phyloP scores from a whole-genome alignment of 2,888 invertebrate species.

The Adineta ricciae region DNA sequence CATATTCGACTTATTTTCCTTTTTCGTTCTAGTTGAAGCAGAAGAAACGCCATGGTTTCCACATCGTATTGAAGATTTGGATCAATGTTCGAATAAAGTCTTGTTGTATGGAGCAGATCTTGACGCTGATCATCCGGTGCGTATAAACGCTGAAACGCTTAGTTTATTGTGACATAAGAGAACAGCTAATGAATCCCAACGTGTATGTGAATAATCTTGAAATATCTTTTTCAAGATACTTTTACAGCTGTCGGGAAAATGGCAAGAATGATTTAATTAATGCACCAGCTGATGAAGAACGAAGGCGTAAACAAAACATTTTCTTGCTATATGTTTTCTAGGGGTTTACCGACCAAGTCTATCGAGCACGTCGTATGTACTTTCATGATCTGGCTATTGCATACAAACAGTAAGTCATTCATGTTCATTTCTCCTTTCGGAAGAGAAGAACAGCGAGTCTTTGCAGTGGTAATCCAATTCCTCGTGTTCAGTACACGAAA shows the following conservation, averaged over 20 bases:
- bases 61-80: constrained; percentile 78
- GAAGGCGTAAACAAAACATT: no score
- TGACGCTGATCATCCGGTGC: constrained; percentile 82
- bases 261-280: background rate
- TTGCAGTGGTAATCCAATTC: constrained; percentile 72
- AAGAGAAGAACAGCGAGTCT: background rate
- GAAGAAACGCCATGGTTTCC: constrained; percentile 79
- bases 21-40: constrained; percentile 28
- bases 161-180: background rate
- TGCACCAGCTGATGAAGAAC: no score
- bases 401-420: constrained; percentile 67
- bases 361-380: constrained; percentile 71
- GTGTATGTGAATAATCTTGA: no score
- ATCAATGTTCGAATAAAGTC: constrained; percentile 82
- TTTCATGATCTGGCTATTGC: constrained; percentile 92
- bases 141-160: constrained; percentile 31
- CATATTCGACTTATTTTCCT: no score
- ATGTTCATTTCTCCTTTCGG: background rate
- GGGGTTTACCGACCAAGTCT: constrained; percentile 79
- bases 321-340: constrained; percentile 38
- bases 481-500: constrained; percentile 75
- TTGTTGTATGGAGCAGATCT: constrained; percentile 88
- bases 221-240: no score
- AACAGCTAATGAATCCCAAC: no score
- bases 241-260: background rate